These are phyloP conservation scores for Clostera curtula DNA, from an alignment of 2,888 invertebrate genomes.

Conservation along the genomic window DNA sequence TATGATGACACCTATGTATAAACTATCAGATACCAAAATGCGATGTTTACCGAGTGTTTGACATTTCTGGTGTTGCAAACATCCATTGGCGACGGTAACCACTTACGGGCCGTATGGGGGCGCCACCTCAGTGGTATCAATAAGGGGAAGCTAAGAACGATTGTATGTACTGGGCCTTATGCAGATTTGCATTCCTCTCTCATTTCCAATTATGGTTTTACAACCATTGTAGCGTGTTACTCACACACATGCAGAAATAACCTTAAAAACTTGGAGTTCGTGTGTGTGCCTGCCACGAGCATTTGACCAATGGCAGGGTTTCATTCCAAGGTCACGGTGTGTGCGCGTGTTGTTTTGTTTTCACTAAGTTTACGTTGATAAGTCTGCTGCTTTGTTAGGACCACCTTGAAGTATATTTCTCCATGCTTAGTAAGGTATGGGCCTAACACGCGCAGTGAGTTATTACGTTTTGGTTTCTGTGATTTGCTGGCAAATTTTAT, in stretches of 20 bases:
- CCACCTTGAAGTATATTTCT: constrained; percentile 9
- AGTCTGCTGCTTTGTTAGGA: constrained; percentile 13
- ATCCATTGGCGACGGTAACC: too few species aligned
- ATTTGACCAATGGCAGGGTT: constrained; percentile 22
- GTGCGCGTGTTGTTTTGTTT: constrained; percentile 25
- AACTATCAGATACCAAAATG: too few species aligned
- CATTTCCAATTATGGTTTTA: constrained; percentile 9
- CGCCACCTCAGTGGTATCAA: too few species aligned
- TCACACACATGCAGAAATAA: constrained; percentile 7
- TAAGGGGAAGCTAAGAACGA: too few species aligned
- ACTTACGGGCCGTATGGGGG: too few species aligned
- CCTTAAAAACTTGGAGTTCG: constrained; percentile 9
- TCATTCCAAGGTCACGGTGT: constrained; percentile 24
- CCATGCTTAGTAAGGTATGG: constrained; percentile 14
- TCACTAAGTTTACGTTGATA: constrained; percentile 21
- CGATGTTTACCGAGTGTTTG: too few species aligned
- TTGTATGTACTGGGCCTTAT: too few species aligned
- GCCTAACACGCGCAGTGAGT: constrained; percentile 10
- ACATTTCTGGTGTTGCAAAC: too few species aligned
- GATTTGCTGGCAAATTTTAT: too few species aligned
- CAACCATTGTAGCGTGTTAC: constrained; percentile 5
- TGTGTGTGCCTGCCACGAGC: constrained; percentile 4
- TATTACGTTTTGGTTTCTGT: too few species aligned
- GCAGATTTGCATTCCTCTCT: constrained; percentile 18
- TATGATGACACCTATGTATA: too few species aligned